A percentile compares a stretch with the other conserved stretches of the same genome.
Evolutionary conservation across 1,140 invertebrate species (phyloP).

Genomic region (Drosophila simulans): DNA sequence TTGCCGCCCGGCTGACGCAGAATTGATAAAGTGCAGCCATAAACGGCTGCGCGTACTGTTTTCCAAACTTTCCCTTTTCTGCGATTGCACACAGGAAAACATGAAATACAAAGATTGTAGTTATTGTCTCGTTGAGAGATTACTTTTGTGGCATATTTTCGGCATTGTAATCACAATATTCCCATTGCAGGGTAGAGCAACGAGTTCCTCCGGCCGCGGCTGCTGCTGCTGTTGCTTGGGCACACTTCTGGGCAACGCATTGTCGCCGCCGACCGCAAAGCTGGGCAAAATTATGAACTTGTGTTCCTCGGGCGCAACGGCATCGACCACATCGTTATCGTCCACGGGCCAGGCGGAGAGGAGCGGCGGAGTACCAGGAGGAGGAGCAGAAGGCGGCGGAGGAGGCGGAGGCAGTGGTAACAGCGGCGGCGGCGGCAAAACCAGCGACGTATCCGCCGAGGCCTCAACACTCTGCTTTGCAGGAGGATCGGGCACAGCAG

Average conservation of each 20-base stretch:
- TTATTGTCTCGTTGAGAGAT: neutral
- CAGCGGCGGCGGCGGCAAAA: slow-evolving; percentile 41
- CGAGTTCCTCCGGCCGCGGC: slow-evolving; percentile 62
- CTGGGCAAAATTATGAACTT: slow-evolving; percentile 85
- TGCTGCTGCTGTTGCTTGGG: slow-evolving; percentile 69
- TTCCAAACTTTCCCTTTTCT: slow-evolving; percentile 8
- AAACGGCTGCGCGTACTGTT: slow-evolving; percentile 40
- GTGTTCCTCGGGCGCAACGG: slow-evolving; percentile 82
- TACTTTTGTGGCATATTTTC: neutral
- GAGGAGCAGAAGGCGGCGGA: slow-evolving; percentile 29
- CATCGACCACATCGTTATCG: slow-evolving; percentile 80
- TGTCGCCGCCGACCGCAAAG: slow-evolving; percentile 79
- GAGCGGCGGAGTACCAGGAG: slow-evolving; percentile 53
- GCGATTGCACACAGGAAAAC: slow-evolving; percentile 6
- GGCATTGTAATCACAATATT: neutral
- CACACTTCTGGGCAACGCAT: slow-evolving; percentile 80
- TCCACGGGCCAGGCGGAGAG: slow-evolving; percentile 66
- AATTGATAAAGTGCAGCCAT: slow-evolving; percentile 72
- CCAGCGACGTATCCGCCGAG: slow-evolving; percentile 11
- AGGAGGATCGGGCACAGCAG: slow-evolving; percentile 7
- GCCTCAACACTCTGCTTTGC: slow-evolving; percentile 24
- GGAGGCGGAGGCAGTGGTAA: slow-evolving; percentile 28
- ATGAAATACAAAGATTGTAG: slow-evolving; percentile 2
- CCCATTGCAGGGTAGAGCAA: slow-evolving; percentile 55
- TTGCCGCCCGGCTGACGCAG: slow-evolving; percentile 54